Conservation (phyloP, 2,888 invertebrate genomes). For the Epinotia nisella region DNA sequence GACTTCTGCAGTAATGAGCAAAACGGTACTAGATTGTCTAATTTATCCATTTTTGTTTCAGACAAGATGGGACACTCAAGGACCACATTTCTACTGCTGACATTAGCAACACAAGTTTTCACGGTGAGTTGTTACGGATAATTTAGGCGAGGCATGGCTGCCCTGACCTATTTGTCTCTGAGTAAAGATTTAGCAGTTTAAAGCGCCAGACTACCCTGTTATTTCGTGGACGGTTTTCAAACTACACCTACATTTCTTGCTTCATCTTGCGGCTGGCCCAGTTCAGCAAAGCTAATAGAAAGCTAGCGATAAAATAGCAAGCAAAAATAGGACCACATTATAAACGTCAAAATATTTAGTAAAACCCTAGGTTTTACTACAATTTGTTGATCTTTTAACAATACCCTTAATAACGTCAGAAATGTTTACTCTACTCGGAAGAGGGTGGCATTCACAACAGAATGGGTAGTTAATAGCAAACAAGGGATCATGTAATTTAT, state of each 20-base stretch:
- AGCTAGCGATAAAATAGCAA: background rate
- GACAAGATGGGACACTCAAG: constrained; percentile 49
- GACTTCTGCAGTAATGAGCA: background rate
- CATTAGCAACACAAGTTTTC: constrained; percentile 46
- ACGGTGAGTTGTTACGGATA: constrained; percentile 48
- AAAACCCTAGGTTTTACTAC: no score
- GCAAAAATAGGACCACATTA: background rate
- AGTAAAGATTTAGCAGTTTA: constrained; percentile 5
- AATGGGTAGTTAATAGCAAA: no score
- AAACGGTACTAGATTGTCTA: background rate
- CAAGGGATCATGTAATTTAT: no score
- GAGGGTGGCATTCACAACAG: no score
- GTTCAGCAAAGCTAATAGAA: background rate
- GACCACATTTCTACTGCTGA: constrained; percentile 46
- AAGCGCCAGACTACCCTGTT: background rate
- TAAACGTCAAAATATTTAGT: no score
- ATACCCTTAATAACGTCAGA: no score
- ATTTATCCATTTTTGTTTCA: constrained; percentile 47
- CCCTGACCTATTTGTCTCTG: constrained; percentile 4
- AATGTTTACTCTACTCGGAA: no score
- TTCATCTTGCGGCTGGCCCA: background rate
- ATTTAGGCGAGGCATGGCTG: background rate
- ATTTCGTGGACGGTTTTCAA: background rate
- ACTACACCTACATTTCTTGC: background rate
- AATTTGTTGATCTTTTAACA: no score